These are phyloP conservation scores for Yponomeuta malinellus DNA, from an alignment of 2,888 invertebrate genomes.

Conservation along the genomic window DNA sequence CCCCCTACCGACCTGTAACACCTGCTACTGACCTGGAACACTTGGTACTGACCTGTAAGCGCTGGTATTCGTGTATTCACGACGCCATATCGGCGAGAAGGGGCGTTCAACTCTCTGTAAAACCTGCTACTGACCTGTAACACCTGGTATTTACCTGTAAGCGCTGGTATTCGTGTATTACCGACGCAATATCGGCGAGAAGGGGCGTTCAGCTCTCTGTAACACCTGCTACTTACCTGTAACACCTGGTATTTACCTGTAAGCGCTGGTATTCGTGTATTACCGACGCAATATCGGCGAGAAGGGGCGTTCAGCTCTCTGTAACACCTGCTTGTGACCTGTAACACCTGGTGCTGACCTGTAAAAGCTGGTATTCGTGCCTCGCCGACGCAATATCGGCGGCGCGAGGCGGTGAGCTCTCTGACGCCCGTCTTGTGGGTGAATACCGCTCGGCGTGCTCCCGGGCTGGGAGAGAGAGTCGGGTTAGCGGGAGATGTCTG, in stretches of 20 bases:
- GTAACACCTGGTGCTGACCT: no score
- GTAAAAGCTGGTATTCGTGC: conserved; percentile 87
- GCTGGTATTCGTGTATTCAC: no score
- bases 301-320: no score
- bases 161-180: conserved; percentile 87
- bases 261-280: conserved; percentile 88
- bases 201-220: no score
- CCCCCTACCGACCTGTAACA: no score
- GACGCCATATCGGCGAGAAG: no score
- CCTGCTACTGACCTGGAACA: no score
- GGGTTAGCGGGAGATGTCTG: neutral
- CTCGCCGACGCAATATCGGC: conserved; percentile 79
- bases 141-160: conserved; percentile 49
- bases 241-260: conserved; percentile 32
- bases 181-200: conserved; percentile 70
- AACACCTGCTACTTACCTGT: no score
- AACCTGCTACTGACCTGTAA: no score
- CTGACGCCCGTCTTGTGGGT: conserved; percentile 92
- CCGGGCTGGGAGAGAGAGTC: conserved; percentile 54
- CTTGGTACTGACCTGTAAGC: no score
- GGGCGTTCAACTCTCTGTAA: no score
- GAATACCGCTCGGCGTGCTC: conserved; percentile 88
- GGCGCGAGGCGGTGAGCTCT: conserved; percentile 78
- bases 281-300: conserved; percentile 75
- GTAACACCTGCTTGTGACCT: no score